Conservation (phyloP, 1,140 invertebrate genomes). For the Riptortus pedestris region DNA sequence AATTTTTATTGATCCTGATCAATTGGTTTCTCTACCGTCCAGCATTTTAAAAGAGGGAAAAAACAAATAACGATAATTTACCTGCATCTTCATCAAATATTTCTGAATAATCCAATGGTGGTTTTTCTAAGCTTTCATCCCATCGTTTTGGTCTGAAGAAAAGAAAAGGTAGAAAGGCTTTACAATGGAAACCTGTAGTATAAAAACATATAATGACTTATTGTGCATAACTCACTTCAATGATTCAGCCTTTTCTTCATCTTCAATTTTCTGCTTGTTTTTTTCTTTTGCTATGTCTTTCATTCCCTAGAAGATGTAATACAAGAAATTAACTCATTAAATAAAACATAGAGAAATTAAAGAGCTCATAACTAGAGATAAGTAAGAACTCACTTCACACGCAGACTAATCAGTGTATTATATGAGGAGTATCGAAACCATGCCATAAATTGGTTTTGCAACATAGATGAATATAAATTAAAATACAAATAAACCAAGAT, state of each 20-base stretch:
- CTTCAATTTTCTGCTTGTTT: slow-evolving; percentile 50
- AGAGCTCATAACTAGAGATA: too few species aligned
- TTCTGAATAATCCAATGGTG: slow-evolving; percentile 95
- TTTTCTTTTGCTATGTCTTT: slow-evolving; percentile 92
- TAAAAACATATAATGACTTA: not conserved
- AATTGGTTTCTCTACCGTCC: too few species aligned
- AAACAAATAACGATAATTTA: too few species aligned
- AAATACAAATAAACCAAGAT: too few species aligned
- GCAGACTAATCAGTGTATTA: too few species aligned
- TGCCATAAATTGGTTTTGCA: too few species aligned
- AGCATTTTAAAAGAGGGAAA: too few species aligned
- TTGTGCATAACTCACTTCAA: slow-evolving; percentile 39
- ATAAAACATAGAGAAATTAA: not conserved
- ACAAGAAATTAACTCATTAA: slow-evolving; percentile 5
- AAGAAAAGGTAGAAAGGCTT: not conserved
- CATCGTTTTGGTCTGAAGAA: slow-evolving; percentile 65
- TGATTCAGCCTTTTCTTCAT: slow-evolving; percentile 54
- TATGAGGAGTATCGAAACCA: too few species aligned
- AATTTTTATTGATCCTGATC: too few species aligned
- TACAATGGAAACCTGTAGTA: not conserved
- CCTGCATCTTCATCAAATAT: slow-evolving; percentile 96
- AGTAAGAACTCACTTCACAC: too few species aligned
- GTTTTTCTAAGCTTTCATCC: slow-evolving; percentile 91
- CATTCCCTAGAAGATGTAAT: slow-evolving; percentile 59
- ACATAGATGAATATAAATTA: too few species aligned